These are phyloP conservation scores for Huso huso DNA, from an alignment of 2,797 vertebrate species.

Conservation along the genomic window DNA sequence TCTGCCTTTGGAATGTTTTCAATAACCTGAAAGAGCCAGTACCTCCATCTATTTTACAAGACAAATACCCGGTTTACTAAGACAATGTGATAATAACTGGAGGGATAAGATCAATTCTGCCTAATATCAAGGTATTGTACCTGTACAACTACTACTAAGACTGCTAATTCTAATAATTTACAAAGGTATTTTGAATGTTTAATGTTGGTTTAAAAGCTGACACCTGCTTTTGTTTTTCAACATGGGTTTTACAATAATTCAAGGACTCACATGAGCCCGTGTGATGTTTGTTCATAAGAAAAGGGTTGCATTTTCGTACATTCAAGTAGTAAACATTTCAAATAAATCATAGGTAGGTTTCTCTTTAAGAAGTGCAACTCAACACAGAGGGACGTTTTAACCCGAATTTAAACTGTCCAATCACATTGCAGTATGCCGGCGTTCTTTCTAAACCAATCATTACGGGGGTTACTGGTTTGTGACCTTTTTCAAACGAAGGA, in stretches of 20 bases:
- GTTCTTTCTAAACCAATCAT: slow-evolving; percentile 12
- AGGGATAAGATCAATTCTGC: no score
- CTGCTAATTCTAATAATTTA: no score
- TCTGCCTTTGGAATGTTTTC: no score
- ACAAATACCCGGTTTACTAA: no score
- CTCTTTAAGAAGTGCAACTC: neutral
- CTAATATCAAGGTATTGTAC: no score
- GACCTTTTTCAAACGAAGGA: slow-evolving; percentile 13
- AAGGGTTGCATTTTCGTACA: neutral
- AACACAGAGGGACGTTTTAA: neutral
- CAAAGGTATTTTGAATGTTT: no score
- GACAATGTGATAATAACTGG: no score
- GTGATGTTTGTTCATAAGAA: no score
- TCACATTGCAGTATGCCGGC: neutral
- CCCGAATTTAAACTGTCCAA: slow-evolving; percentile 13
- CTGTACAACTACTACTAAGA: no score
- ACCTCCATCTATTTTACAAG: no score
- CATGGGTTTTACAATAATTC: neutral
- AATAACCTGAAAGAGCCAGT: no score
- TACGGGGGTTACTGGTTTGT: neutral
- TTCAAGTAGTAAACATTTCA: neutral
- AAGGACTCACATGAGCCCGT: neutral
- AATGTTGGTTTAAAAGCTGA: slow-evolving; percentile 10
- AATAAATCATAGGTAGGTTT: neutral
- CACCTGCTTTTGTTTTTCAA: slow-evolving; percentile 7